Evolutionary conservation across 2,113 vertebrate genomes (phyloP), one percentile per base, ranked within the genome.

Genomic region (Carettochelys insculpta): DNA sequence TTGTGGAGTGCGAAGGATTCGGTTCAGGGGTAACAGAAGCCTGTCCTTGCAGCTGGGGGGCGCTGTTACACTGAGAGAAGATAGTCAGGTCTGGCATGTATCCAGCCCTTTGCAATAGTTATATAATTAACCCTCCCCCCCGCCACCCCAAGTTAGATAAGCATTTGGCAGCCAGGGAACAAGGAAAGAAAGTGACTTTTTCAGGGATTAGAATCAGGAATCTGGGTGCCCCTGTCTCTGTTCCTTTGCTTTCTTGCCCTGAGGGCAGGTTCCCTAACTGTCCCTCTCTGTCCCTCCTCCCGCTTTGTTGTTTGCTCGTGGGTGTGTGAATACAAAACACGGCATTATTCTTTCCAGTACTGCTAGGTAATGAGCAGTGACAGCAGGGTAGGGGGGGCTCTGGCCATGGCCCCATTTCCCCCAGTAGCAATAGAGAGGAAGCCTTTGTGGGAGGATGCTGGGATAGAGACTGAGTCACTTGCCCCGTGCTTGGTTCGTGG

Each of bases 401-500:
- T 2, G 38, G 0, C 61, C 77, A 51, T 11, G 12, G 4, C 1
- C n/a, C n/a, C 0, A 0, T 77, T 17, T 56, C 22, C 38, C 9
- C 34, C 0, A 0, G 24, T 1, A 0, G 45, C 0, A 0, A 50
- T 52, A 19, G 34, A 12, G 22, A 24, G 47, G 68, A 29, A 5
- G 77, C 38, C 50, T 2, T 27, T 0, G 41, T 4, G 0, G 48
- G 73, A 76, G 65, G 80, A 51, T 19, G 31, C 19, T 19, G 6
- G 29, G 20, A 19, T 9, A 25, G 31, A 51, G 24, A 17, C 75
- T 48, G 75, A 48, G 29, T 31, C 45, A 11, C 45, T n/a, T 51
- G 11, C 48, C 6, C 5, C 1, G 20, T n/a, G n/a, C 24, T 34
- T 38, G 41, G 71, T 45, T 75, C 19, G 34, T 51, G 34, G 77